Base-by-base conservation (phyloP, 2,888 invertebrate species). In the Drosophila quinaria region DNA sequence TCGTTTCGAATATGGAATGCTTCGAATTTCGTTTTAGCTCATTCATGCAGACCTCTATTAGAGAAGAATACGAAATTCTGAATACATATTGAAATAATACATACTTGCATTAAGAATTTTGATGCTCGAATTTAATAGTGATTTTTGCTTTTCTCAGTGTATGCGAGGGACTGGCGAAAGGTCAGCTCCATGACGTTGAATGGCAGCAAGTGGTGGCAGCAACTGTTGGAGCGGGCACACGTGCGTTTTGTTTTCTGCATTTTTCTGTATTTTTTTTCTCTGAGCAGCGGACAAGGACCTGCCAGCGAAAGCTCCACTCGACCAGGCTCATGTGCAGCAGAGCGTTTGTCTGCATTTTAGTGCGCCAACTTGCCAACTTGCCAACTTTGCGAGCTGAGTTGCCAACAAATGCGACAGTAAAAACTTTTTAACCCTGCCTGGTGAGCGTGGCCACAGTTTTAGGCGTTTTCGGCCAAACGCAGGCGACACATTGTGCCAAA, bases 341-440 rank as follows among this genome's bases (percentile, higher is more conserved):
- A 47, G 68, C 70, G 70, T 77, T 56, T 70, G 66, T 56, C 87
- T 87, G 87, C 84, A 74, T 81, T 87, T 87, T 78, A 87, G 78
- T 79, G 86, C 80, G 65, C 52, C 70, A 72, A 79, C 52, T 74
- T 71, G 65, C 60, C 51, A 60, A 69, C 63, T 44, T 19, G 11
- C 44, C 22, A 51, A 73, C 73, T 51, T 37, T 5, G 8, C 54
- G 13, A 54, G n/a, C n/a, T 41, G 31, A 33, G n/a, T 55, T 55
- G 68, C 73, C 69, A 55, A 73, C 78, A 87, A 87, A 81, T 88
- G 87, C 87, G 87, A 87, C 87, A 87, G 87, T 87, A 88, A 88
- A 88, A 87, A 87, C 70, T 83, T 81, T 87, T 51, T 39, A 49
- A 29, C 44, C 35, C 22, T 31, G 15, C 3, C 8, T 4, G 9